A percentile compares a stretch with the other conserved stretches of the same genome.
phyloP scores from a whole-genome alignment of 1,140 invertebrate genomes.

The Drosophila jambulina region DNA sequence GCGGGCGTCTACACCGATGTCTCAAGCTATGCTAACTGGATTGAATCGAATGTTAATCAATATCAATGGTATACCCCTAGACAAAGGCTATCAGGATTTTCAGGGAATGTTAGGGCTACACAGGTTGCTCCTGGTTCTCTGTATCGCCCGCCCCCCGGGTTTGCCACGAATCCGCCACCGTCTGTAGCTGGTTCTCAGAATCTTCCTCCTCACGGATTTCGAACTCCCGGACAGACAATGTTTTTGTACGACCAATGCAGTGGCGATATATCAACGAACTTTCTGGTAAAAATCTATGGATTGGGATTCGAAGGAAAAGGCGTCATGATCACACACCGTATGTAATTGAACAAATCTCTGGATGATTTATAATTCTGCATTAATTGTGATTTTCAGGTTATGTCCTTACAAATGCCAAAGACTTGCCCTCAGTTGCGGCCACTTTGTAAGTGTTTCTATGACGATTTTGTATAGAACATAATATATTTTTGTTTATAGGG shows the following conservation, averaged over 20 bases:
- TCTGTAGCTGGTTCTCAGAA: too few relatives aligned
- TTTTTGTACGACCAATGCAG: background rate
- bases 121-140: background rate
- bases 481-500: background rate
- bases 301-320: background rate
- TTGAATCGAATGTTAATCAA: background rate
- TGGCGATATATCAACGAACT: background rate
- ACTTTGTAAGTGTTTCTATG: background rate
- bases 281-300: background rate
- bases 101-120: background rate
- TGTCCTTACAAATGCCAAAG: conserved; percentile 7
- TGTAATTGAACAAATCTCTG: background rate
- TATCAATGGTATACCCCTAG: background rate
- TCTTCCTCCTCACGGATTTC: background rate
- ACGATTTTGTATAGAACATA: background rate
- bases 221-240: too few relatives aligned
- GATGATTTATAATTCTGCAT: background rate
- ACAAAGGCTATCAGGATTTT: too few relatives aligned
- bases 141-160: background rate
- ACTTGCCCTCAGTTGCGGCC: background rate
- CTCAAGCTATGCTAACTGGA: conserved; percentile 11
- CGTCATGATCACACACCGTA: conserved; percentile 12
- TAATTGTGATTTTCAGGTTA: background rate
- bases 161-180: too few relatives aligned
- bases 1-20: conserved; percentile 6